phyloP scores from a whole-genome alignment of 2,797 vertebrate species.

The Helarctos malayanus region DNA sequence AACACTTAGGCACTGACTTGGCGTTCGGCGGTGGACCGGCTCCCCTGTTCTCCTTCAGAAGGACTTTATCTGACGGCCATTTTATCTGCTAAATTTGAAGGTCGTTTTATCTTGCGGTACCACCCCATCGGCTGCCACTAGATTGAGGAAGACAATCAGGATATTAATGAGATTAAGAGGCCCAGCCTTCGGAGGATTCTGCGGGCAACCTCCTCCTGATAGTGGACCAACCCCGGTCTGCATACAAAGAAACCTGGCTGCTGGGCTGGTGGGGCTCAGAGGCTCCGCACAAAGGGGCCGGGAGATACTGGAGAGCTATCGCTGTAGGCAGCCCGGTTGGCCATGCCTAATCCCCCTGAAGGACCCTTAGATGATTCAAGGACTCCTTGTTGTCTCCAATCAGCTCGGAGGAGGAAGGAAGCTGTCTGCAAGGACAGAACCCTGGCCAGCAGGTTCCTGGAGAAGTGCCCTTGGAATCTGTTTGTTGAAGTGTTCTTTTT shows the following conservation, averaged over 20 bases:
- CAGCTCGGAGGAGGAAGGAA: conserved; percentile 64
- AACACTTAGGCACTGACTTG: not conserved
- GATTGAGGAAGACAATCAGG: conserved; percentile 87
- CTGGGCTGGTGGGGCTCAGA: not conserved
- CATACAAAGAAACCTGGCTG: conserved; percentile 86
- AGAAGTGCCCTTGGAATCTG: conserved; percentile 74
- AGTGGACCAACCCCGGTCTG: conserved; percentile 69
- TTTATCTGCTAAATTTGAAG: conserved; percentile 89
- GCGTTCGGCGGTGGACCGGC: conserved; percentile 68
- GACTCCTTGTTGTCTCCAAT: conserved; percentile 34
- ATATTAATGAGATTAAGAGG: conserved; percentile 89
- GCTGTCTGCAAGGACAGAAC: not conserved
- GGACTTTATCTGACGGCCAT: conserved; percentile 85
- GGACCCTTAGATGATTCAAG: conserved; percentile 71
- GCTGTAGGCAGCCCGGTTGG: conserved; percentile 18
- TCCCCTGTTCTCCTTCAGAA: conserved; percentile 57
- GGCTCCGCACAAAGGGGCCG: conserved; percentile 56
- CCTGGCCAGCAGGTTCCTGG: not conserved
- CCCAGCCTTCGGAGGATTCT: conserved; percentile 64
- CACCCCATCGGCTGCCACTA: conserved; percentile 83
- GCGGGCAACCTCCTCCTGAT: conserved; percentile 31
- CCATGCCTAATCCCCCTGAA: conserved; percentile 67
- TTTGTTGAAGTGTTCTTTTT: conserved; percentile 24
- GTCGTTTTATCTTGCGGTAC: conserved; percentile 86
- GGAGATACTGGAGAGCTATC: conserved; percentile 68